phyloP scores from a whole-genome alignment of 2,888 invertebrate species.

The Tortricodes alternella region DNA sequence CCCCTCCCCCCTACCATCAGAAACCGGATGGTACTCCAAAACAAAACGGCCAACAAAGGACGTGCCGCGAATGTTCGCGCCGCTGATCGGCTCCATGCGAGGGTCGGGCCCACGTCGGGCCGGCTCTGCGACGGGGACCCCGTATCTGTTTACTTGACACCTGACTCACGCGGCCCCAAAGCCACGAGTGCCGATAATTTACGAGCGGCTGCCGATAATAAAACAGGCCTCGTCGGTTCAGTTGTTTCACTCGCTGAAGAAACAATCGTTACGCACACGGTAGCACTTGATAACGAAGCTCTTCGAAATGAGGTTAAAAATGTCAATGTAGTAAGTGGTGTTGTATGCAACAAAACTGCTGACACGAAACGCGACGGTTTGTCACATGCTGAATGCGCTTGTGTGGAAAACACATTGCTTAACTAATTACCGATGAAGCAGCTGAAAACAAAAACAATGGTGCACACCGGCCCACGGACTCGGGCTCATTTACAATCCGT shows the following conservation, averaged over 20 bases:
- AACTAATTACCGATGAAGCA: conserved; percentile 63
- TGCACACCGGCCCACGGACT: conserved; percentile 47
- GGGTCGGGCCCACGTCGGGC: conserved; percentile 55
- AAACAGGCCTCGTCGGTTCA: conserved; percentile 37
- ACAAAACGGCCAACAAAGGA: conserved; percentile 82
- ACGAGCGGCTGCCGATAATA: conserved; percentile 42
- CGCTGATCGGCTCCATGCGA: conserved; percentile 59
- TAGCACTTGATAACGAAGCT: conserved; percentile 46
- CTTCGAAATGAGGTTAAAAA: conserved; percentile 41
- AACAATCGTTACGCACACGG: conserved; percentile 38
- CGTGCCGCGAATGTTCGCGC: conserved; percentile 80
- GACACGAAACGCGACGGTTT: conserved; percentile 49
- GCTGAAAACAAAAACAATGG: conserved; percentile 69
- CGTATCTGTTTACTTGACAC: conserved; percentile 64
- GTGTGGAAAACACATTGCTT: conserved; percentile 66
- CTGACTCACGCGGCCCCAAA: conserved; percentile 67
- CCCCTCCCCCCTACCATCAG: conserved; percentile 75
- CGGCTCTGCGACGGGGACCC: conserved; percentile 50
- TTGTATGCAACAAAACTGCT: conserved; percentile 57
- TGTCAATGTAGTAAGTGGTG: conserved; percentile 53
- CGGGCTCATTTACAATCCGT: conserved; percentile 52
- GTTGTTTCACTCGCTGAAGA: conserved; percentile 47
- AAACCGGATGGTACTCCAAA: conserved; percentile 82
- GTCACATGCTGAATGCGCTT: conserved; percentile 62
- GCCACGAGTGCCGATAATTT: conserved; percentile 46